These are phyloP conservation scores for Callaeas wilsoni DNA, from an alignment of 2,113 vertebrate species.

Conservation along the genomic window DNA sequence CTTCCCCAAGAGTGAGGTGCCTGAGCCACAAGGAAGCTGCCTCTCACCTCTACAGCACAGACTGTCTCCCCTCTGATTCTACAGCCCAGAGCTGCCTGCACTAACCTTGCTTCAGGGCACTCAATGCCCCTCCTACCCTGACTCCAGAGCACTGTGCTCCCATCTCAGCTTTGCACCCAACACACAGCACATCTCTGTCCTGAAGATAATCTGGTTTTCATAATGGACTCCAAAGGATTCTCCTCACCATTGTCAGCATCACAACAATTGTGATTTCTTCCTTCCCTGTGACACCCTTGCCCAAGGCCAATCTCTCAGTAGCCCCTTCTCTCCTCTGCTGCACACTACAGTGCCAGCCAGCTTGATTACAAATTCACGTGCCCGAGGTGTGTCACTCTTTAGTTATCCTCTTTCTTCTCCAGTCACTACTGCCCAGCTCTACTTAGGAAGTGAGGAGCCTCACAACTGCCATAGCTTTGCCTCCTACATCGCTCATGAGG, in stretches of 20 bases:
- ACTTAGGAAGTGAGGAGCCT: fast-evolving
- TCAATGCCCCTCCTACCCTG: fast-evolving
- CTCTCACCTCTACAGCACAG: background rate
- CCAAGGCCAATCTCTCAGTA: background rate
- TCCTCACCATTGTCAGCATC: background rate
- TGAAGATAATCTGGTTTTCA: background rate
- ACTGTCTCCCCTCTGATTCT: background rate
- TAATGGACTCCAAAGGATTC: background rate
- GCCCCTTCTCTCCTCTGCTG: background rate
- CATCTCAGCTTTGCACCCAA: background rate
- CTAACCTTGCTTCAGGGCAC: fast-evolving
- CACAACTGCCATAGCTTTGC: background rate
- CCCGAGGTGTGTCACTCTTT: background rate
- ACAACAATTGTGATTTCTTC: background rate
- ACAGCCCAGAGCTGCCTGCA: background rate
- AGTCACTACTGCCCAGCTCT: background rate
- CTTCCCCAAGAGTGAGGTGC: fast-evolving
- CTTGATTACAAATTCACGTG: fast-evolving
- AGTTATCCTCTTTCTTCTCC: background rate
- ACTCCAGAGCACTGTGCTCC: background rate
- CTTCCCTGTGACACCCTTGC: background rate
- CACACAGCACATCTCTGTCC: background rate
- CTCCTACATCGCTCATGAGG: background rate
- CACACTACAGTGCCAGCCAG: background rate
- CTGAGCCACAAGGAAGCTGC: fast-evolving